Conservation (phyloP, 2,888 invertebrate genomes). For the Erebia palarica region DNA sequence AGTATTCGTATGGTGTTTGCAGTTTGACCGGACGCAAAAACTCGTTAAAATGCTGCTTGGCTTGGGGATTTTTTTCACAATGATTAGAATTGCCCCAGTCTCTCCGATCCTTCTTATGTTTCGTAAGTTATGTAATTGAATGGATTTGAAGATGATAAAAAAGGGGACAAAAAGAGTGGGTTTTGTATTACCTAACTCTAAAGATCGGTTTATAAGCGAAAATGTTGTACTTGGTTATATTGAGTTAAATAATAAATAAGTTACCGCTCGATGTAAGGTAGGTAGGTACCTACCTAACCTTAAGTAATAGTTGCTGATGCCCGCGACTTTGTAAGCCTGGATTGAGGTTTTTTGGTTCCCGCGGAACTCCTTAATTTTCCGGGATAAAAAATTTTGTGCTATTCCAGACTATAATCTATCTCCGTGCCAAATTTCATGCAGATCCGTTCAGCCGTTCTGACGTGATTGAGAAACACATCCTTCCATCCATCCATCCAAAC, state of each 20-base stretch:
- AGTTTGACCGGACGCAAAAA: conserved; percentile 78
- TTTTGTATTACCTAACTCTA: not conserved
- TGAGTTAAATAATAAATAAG: too few relatives aligned
- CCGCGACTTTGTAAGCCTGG: too few relatives aligned
- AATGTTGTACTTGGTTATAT: not conserved
- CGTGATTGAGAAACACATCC: too few relatives aligned
- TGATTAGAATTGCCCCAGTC: conserved; percentile 63
- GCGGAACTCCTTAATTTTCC: too few relatives aligned
- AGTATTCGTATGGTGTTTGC: conserved; percentile 76
- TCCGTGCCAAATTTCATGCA: too few relatives aligned
- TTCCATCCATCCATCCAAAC: too few relatives aligned
- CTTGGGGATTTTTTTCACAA: conserved; percentile 68
- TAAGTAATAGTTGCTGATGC: too few relatives aligned
- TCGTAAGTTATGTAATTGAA: conserved; percentile 45
- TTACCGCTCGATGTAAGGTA: too few relatives aligned
- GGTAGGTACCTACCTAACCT: not conserved
- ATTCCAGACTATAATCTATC: too few relatives aligned
- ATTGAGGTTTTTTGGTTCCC: too few relatives aligned
- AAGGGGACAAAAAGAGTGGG: not conserved
- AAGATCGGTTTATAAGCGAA: not conserved
- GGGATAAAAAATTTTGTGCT: too few relatives aligned
- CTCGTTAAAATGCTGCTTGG: conserved; percentile 71
- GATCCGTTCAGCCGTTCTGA: too few relatives aligned
- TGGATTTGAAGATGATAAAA: conserved; percentile 15
- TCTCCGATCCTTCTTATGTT: conserved; percentile 40